Evolutionary conservation across 2,888 invertebrate species (phyloP).

Genomic region (Plebejus anna): DNA sequence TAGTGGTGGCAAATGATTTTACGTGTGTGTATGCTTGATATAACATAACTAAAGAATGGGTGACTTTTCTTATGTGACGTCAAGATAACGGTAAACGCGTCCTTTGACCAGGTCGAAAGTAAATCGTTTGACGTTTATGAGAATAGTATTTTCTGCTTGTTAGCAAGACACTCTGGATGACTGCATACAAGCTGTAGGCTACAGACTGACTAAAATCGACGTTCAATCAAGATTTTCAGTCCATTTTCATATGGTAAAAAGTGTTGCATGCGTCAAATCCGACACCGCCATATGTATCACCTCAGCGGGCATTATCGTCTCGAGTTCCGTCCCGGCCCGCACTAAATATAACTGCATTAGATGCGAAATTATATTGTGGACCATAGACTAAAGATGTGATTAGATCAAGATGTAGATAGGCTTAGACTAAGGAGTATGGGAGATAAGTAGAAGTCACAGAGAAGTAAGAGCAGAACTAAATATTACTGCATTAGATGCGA

Average conservation of each 20-base stretch:
- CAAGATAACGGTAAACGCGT: too few species aligned
- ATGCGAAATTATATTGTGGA: conserved; percentile 29
- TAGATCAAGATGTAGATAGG: not conserved
- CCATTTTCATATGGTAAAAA: conserved; percentile 19
- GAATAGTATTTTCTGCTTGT: too few species aligned
- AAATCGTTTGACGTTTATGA: too few species aligned
- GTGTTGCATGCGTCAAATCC: conserved; percentile 37
- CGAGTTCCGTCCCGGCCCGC: conserved; percentile 54
- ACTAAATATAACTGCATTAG: conserved; percentile 43
- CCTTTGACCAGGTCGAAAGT: too few species aligned
- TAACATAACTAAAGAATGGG: too few species aligned
- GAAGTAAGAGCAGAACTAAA: conserved; percentile 32
- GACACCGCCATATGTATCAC: conserved; percentile 66
- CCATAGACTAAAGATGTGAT: not conserved
- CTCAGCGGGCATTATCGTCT: conserved; percentile 74
- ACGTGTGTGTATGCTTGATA: too few species aligned
- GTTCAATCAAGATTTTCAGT: not conserved
- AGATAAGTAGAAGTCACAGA: not conserved
- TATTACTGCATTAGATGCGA: conserved; percentile 40
- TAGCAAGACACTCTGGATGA: too few species aligned
- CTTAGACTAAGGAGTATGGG: too few species aligned
- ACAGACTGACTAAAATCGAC: not conserved
- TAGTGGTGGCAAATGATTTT: too few species aligned
- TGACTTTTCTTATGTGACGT: too few species aligned
- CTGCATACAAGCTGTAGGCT: too few species aligned